Evolutionary conservation across 2,888 invertebrate species (phyloP).

Genomic region (Tipula lateralis): DNA sequence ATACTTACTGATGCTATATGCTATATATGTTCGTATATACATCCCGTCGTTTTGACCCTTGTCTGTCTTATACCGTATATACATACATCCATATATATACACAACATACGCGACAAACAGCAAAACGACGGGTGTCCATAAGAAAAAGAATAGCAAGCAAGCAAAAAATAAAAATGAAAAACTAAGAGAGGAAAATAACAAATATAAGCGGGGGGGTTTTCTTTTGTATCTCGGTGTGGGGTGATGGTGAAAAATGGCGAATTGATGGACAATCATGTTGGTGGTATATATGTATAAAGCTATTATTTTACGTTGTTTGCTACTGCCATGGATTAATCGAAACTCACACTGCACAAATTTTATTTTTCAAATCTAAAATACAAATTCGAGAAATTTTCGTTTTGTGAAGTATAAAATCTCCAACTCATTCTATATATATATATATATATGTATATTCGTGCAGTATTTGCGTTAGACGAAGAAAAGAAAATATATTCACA

Average conservation of each 20-base stretch:
- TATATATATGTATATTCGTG: not conserved
- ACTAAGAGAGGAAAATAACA: not conserved
- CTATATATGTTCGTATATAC: slow-evolving; percentile 20
- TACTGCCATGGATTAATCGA: slow-evolving; percentile 32
- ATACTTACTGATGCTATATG: slow-evolving; percentile 25
- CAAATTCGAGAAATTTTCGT: slow-evolving; percentile 25
- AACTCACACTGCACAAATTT: slow-evolving; percentile 26
- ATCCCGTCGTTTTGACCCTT: slow-evolving; percentile 34
- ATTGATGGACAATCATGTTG: slow-evolving; percentile 24
- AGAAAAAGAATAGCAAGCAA: slow-evolving; percentile 12
- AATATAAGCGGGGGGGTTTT: not conserved
- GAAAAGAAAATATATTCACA: slow-evolving; percentile 25
- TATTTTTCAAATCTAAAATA: not conserved
- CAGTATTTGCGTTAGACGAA: not conserved
- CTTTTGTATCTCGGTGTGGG: not conserved
- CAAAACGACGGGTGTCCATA: slow-evolving; percentile 32
- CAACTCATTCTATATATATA: slow-evolving; percentile 8
- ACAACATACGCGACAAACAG: slow-evolving; percentile 31
- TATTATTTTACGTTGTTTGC: slow-evolving; percentile 13
- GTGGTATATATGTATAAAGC: not conserved
- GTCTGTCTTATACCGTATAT: slow-evolving; percentile 33
- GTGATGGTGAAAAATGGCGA: slow-evolving; percentile 5
- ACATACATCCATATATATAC: not conserved
- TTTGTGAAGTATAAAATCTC: slow-evolving; percentile 9
- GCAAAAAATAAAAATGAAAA: not conserved